phyloP scores from a whole-genome alignment of 2,888 invertebrate species.

The Erannis defoliaria region DNA sequence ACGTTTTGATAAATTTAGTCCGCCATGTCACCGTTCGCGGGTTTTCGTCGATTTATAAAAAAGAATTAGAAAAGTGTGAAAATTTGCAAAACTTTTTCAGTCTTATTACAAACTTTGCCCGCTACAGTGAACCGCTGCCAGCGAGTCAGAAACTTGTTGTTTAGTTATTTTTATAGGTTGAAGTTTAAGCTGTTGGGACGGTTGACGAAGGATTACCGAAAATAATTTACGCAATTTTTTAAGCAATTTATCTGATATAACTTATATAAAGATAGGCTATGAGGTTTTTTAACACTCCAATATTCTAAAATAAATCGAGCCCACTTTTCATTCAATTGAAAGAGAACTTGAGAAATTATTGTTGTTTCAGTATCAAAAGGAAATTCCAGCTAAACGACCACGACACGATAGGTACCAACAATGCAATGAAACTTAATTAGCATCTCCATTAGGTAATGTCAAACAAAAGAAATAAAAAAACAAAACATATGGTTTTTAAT shows the following conservation, averaged over 20 bases:
- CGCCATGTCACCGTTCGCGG: constrained; percentile 43
- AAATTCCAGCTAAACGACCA: constrained; percentile 14
- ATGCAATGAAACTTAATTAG: constrained; percentile 10
- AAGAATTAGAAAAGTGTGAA: constrained; percentile 77
- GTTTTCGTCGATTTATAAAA: constrained; percentile 65
- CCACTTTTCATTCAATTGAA: constrained; percentile 19
- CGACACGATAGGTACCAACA: neutral
- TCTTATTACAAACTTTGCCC: constrained; percentile 75
- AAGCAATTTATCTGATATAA: constrained; percentile 39
- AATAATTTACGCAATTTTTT: constrained; percentile 18
- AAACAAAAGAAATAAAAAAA: neutral
- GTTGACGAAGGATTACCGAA: constrained; percentile 34
- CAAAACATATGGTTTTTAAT: neutral
- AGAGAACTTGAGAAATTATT: constrained; percentile 5
- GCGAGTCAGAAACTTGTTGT: constrained; percentile 35
- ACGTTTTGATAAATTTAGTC: constrained; percentile 45
- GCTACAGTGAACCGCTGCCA: constrained; percentile 46
- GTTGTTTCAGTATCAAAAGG: neutral
- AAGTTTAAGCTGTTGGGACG: constrained; percentile 35
- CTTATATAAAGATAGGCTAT: constrained; percentile 37
- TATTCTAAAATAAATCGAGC: constrained; percentile 33
- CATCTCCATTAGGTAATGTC: constrained; percentile 18
- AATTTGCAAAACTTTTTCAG: constrained; percentile 75
- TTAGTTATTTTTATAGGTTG: constrained; percentile 34
- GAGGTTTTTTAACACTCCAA: constrained; percentile 36